These are phyloP conservation scores for Clupea harengus DNA, from an alignment of 2,113 vertebrate genomes.

Conservation along the genomic window DNA sequence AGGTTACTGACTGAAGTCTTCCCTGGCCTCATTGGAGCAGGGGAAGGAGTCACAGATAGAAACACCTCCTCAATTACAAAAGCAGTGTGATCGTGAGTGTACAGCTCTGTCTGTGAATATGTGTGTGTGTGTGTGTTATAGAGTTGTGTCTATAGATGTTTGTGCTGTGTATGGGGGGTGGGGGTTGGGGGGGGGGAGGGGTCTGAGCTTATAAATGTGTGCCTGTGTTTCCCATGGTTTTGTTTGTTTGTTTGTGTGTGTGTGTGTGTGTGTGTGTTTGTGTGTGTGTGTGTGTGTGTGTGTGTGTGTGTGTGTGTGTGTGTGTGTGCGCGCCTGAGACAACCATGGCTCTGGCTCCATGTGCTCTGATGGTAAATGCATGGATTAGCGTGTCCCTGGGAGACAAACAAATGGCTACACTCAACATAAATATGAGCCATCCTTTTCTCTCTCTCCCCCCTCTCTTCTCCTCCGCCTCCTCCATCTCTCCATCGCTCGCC, in stretches of 20 bases:
- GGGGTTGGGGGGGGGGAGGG: background rate
- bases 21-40: background rate
- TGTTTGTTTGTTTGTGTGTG: background rate
- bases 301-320: background rate
- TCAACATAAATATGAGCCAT: conserved; percentile 17
- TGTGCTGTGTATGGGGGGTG: background rate
- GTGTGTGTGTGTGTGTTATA: background rate
- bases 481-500: background rate
- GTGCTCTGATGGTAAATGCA: conserved; percentile 6
- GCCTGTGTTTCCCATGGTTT: background rate
- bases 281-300: background rate
- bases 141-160: background rate
- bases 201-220: background rate
- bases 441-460: background rate
- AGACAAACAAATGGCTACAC: conserved; percentile 18
- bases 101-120: background rate
- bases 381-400: conserved; percentile 11
- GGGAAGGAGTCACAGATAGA: background rate
- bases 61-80: background rate
- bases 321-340: background rate
- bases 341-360: background rate
- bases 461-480: background rate
- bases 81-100: background rate
- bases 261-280: background rate
- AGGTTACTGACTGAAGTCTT: background rate